phyloP scores from a whole-genome alignment of 1,140 invertebrate species.

The Ceratoteleas bidentatus region DNA sequence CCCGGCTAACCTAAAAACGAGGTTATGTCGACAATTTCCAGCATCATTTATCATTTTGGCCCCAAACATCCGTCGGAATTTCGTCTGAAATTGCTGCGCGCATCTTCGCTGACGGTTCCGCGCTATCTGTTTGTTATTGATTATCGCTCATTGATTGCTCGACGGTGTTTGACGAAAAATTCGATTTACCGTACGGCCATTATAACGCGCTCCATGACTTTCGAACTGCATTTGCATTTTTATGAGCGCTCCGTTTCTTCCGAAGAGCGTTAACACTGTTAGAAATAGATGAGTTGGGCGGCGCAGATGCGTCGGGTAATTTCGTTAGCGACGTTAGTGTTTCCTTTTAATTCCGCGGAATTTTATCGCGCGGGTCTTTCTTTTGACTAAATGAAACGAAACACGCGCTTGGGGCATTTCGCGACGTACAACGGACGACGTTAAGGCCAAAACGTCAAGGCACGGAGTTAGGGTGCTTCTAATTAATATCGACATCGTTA shows the following conservation, averaged over 20 bases:
- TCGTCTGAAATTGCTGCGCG: too few relatives aligned
- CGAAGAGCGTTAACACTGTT: slow-evolving; percentile 26
- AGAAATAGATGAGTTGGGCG: slow-evolving; percentile 30
- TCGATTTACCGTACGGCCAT: background rate
- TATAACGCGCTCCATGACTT: slow-evolving; percentile 38
- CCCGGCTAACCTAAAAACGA: too few relatives aligned
- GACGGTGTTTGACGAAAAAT: slow-evolving; percentile 7
- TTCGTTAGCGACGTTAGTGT: slow-evolving; percentile 25
- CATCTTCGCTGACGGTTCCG: too few relatives aligned
- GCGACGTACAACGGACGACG: too few relatives aligned
- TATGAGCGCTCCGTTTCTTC: slow-evolving; percentile 27
- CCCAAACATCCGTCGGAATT: too few relatives aligned
- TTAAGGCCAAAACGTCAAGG: too few relatives aligned
- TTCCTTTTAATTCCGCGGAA: slow-evolving; percentile 24
- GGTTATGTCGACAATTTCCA: too few relatives aligned
- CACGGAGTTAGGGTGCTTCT: too few relatives aligned
- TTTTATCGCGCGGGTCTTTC: slow-evolving; percentile 11
- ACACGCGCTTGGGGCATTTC: background rate
- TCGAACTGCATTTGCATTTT: slow-evolving; percentile 33
- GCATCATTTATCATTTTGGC: too few relatives aligned
- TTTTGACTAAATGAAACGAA: slow-evolving; percentile 20
- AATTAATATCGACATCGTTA: too few relatives aligned
- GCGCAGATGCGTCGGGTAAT: slow-evolving; percentile 25
- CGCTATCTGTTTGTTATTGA: background rate
- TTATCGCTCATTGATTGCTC: background rate